Evolutionary conservation across 2,888 invertebrate genomes (phyloP).

Genomic region (Ethmia dodecea): DNA sequence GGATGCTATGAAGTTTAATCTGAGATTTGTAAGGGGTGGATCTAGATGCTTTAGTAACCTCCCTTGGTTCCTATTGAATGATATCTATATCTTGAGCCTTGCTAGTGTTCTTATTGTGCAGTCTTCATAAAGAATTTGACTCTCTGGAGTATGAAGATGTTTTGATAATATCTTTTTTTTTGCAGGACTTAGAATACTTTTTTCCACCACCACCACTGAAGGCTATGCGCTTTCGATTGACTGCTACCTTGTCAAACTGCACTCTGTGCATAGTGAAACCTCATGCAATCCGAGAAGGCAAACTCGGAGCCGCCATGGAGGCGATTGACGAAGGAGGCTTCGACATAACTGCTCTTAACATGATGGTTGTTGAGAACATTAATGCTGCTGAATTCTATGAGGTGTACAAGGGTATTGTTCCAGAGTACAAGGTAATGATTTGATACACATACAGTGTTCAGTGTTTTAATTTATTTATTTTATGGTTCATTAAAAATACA

Average conservation of each 20-base stretch:
- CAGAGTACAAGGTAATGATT: constrained; percentile 84
- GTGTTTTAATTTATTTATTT: too few relatives aligned
- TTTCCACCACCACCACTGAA: constrained; percentile 67
- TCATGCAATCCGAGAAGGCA: constrained; percentile 88
- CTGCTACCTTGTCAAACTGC: constrained; percentile 80
- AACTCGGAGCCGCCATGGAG: constrained; percentile 81
- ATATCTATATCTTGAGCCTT: too few relatives aligned
- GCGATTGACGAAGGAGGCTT: constrained; percentile 87
- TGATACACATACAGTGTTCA: too few relatives aligned
- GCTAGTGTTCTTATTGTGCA: too few relatives aligned
- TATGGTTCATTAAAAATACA: too few relatives aligned
- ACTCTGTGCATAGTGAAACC: constrained; percentile 93
- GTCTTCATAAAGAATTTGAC: too few relatives aligned
- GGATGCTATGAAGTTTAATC: too few relatives aligned
- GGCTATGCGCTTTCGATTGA: constrained; percentile 59
- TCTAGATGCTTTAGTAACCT: too few relatives aligned
- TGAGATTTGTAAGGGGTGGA: too few relatives aligned
- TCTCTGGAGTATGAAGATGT: too few relatives aligned
- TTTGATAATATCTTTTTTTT: constrained; percentile 21
- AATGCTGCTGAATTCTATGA: constrained; percentile 95
- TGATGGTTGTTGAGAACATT: constrained; percentile 86
- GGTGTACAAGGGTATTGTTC: constrained; percentile 92
- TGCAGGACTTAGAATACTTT: constrained; percentile 80
- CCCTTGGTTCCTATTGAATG: too few relatives aligned
- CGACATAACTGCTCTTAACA: constrained; percentile 86